Evolutionary conservation across 2,797 vertebrate genomes (phyloP), one percentile per base, ranked within the genome.

Genomic region (Oreortyx pictus): DNA sequence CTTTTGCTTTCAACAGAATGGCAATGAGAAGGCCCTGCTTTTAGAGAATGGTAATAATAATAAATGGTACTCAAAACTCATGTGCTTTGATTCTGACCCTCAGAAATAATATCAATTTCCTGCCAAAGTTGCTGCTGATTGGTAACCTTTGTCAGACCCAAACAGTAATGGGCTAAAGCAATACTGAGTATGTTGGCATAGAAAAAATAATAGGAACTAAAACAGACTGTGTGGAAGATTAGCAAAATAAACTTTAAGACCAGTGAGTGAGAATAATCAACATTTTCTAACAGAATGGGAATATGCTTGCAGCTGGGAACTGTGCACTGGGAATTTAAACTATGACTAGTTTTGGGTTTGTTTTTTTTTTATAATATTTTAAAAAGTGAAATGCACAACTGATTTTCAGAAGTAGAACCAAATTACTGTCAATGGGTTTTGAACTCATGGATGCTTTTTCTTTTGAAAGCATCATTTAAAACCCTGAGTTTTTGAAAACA

Each of bases 41-140:
- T 94, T 93, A 56, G 37, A 89, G 86, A 90, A 92, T n/a, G n/a
- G n/a, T n/a, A n/a, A n/a, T n/a, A n/a, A n/a, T n/a, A n/a, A 7
- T 35, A 70, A 94, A 64, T 61, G 44, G 70, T 79, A 67, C 59
- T 78, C 80, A 60, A 87, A 92, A 80, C 70, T 50, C 88, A 89
- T 75, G 39, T 56, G 50, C 64, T 74, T 79, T 77, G 68, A 67
- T 90, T 81, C 47, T 31, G 24, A 57, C 17, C 11, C 31, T 59
- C 50, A 44, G 88, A 91, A 61, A 68, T 25, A 72, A 47, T 37
- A 77, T 41, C 15, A 3, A 64, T 87, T 89, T 93, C 59, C 72
- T 80, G 59, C 10, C 62, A 82, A 57, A 80, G 88, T 88, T 82
- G 22, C 22, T 86, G 7, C 33, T 86, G 87, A 44, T 89, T 60